Evolutionary conservation across 2,797 vertebrate genomes (phyloP), one percentile per base, ranked within the genome.

Genomic region (Alfaro cultratus): DNA sequence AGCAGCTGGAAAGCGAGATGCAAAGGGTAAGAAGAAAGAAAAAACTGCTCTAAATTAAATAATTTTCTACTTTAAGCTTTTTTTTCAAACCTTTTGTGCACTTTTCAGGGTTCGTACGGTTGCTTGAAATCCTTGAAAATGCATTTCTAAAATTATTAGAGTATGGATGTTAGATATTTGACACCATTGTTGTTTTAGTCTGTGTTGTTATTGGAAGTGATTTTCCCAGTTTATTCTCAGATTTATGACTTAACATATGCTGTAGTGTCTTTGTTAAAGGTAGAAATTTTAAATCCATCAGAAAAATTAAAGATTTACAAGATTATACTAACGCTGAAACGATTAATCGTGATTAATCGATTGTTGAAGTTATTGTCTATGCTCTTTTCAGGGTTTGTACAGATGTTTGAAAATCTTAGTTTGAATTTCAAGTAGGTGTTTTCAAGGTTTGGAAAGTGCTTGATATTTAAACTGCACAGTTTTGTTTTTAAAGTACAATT

Each of bases 1-100:
- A 99, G 83, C 99, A 99, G 80, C 95, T 99, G 81, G 99, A 99
- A 91, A 97, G 97, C 29, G 99, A 99, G 94, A 99, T 99, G 99
- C 97, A 98, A 89, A 94, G 98, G 97, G 99, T 99, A 95, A 98
- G 95, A 53, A 7, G 26, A 9, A 0, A 2, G 0, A 1, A 51
- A 26, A 55, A 16, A 0, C 39, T 18, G 75, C 41, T 49, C 13
- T 13, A 57, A 4, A 21, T 71, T 1, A 11, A 45, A 45, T 34
- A 31, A 0, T 57, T n/a, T 78, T 57, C 18, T 13, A 41, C 8
- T 11, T 67, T 26, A 57, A 71, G 0, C 62, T 74, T 0, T 83
- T 51, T 51, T 84, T 53, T 85, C 74, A 75, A 13, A 76, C 74
- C 67, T 80, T 82, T 87, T 90, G 8, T 26, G 9, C 23, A 53